Evolutionary conservation across 2,797 vertebrate genomes (phyloP).

Genomic region (Liasis olivaceus): DNA sequence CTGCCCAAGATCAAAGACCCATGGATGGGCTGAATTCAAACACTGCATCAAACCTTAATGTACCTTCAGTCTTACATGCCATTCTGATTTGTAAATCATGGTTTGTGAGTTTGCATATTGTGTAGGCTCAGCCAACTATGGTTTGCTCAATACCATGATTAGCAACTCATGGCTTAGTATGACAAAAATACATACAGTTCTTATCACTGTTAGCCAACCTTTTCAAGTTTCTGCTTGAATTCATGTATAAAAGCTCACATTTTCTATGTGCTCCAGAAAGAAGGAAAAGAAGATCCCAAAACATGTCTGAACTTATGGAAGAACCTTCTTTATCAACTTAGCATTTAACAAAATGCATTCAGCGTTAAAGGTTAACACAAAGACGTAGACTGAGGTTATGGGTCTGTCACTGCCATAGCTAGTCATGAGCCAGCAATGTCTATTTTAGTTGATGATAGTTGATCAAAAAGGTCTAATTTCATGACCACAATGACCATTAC

Average conservation of each 20-base stretch:
- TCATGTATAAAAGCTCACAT: not conserved
- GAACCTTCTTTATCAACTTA: not conserved
- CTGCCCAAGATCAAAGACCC: not conserved
- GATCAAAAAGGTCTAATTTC: constrained; percentile 13
- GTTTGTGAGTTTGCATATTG: not conserved
- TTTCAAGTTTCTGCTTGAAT: not conserved
- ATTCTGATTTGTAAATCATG: not conserved
- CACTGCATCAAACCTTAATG: not conserved
- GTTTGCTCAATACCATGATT: not conserved
- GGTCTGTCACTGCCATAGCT: not conserved
- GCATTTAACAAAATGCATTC: not conserved
- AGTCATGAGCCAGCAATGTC: constrained; percentile 9
- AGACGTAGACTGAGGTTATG: not conserved
- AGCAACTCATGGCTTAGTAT: no score
- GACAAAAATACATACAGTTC: no score
- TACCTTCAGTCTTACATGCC: not conserved
- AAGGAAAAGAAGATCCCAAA: not conserved
- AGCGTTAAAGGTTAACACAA: not conserved
- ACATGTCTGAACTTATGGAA: not conserved
- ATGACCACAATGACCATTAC: not conserved
- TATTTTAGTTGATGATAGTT: not conserved
- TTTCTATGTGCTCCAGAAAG: not conserved
- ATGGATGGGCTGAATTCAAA: not conserved
- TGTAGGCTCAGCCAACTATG: not conserved
- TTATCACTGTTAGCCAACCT: not conserved